Evolutionary conservation across 2,113 vertebrate genomes (phyloP).

Genomic region (Hemicordylus capensis): DNA sequence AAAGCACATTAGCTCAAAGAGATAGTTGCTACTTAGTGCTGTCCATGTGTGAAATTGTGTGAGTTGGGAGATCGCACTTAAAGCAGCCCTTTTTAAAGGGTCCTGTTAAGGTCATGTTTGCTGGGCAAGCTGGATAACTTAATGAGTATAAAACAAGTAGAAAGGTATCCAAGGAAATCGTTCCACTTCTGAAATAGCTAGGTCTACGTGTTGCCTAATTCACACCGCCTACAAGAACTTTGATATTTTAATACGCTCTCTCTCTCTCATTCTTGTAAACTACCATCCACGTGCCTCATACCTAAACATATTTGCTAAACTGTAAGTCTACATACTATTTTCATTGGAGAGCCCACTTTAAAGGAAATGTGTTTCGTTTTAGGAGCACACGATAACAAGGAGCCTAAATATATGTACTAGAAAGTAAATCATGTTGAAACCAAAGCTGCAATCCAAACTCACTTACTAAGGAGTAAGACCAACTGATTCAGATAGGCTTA

Average conservation of each 20-base stretch:
- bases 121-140: fast-evolving
- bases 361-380: background rate
- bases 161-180: background rate
- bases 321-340: background rate
- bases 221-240: background rate
- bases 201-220: background rate
- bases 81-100: fast-evolving
- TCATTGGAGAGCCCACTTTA: background rate
- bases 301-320: background rate
- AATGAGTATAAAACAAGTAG: background rate
- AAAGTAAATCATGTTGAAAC: background rate
- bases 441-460: background rate
- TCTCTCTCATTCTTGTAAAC: background rate
- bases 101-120: background rate
- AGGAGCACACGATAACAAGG: background rate
- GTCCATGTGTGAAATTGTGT: fast-evolving
- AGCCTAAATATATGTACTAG: too few relatives aligned
- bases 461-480: background rate
- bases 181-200: background rate
- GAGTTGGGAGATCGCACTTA: fast-evolving
- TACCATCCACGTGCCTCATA: background rate
- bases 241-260: background rate
- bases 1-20: too few relatives aligned
- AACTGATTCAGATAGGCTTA: background rate
- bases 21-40: fast-evolving